Evolutionary conservation across 2,888 invertebrate genomes (phyloP), one percentile per base, ranked within the genome.

Genomic region (Oscheius sp.): DNA sequence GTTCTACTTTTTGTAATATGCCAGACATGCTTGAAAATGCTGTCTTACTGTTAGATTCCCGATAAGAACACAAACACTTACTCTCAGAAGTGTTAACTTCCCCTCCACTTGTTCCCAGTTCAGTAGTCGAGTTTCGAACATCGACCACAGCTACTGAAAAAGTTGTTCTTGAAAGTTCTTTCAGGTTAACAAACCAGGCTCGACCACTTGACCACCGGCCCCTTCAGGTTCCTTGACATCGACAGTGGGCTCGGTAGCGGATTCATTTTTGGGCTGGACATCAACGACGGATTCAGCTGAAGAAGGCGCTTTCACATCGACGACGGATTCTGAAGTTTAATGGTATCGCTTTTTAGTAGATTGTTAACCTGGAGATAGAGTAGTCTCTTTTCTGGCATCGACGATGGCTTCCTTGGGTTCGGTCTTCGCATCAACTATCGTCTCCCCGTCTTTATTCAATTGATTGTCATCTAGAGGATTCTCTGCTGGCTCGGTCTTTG

Each of bases 251-350:
- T 1, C 53, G 3, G n/a, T 21, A 53, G 53, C 2, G 3, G 53
- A 9, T 21, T 53, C 11, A 1, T 53, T 21, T 53, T 53, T 29
- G 5, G 66, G 29, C 4, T 66, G 29, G 35, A 66, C 66, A 66
- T 66, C 66, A 11, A 66, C 66, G 9, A 66, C n/a, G n/a, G 63
- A 37, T 1, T 63, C 63, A 47, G 48, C 47, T 21, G 47, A 7
- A 10, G 2, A 7, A 47, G 63, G 4, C 10, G 11, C 11, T 63
- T 65, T 32, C 48, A 51, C 35, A 66, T 66, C 66, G 35, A 66
- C 66, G 33, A 51, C 29, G 3, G 66, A 66, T 66, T 66, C 66
- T 13, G 35, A 29, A 33, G 51, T 35, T 68, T 55, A 3, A 53
- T 7, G 62, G 62, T 4, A 21, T 55, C 53, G n/a, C 2, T 55